Percentiles rank a stretch among this genome's conserved stretches.
phyloP scores from a whole-genome alignment of 2,888 invertebrate species.

The Seira musarum region DNA sequence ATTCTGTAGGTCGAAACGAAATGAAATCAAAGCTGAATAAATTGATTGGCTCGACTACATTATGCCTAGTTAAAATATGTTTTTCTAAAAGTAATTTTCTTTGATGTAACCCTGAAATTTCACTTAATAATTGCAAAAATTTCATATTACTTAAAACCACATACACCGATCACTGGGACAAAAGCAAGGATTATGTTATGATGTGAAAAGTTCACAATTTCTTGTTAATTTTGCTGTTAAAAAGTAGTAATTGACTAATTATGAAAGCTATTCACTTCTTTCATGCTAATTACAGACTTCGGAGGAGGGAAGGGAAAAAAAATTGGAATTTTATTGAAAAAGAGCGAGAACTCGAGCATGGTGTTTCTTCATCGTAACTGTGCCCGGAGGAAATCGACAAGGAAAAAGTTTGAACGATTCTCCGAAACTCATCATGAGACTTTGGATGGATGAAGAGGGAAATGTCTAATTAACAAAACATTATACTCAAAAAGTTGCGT shows the following conservation, averaged over 20 bases:
- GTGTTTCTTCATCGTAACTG: background rate
- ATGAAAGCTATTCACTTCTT: background rate
- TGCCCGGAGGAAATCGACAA: constrained; percentile 13
- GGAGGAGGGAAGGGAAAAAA: background rate
- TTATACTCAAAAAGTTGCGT: no score
- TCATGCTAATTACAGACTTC: background rate
- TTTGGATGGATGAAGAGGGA: constrained; percentile 28
- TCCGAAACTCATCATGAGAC: background rate
- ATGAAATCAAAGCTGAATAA: no score
- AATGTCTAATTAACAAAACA: constrained; percentile 55
- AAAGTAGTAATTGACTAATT: constrained; percentile 51
- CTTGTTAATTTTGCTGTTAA: background rate
- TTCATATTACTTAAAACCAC: background rate
- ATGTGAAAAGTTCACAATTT: background rate
- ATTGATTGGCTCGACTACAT: no score
- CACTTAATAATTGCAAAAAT: no score
- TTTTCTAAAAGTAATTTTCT: constrained; percentile 5
- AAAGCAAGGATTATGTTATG: background rate
- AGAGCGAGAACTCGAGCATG: background rate
- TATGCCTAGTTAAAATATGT: background rate
- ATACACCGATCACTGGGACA: no score
- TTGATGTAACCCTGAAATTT: background rate
- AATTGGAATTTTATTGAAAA: constrained; percentile 5
- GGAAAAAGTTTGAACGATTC: background rate
- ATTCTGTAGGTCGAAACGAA: no score